Percentiles rank a stretch among this genome's conserved stretches.
phyloP scores from a whole-genome alignment of 2,888 invertebrate genomes.

The Gasteruption jaculator region DNA sequence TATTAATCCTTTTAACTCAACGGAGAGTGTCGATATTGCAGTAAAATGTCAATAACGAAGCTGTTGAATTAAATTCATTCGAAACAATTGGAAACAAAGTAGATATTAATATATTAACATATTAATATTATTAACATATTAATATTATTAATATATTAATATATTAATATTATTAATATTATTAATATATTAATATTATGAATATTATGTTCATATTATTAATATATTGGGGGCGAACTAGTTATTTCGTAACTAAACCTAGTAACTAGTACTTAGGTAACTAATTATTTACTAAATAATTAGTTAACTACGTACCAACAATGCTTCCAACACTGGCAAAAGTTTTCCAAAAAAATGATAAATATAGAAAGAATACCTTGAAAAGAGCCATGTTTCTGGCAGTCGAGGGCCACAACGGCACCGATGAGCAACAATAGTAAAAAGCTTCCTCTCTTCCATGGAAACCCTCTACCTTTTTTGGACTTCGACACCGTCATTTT shows the following conservation, averaged over 20 bases:
- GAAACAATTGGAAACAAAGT: no score
- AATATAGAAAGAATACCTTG: conserved; percentile 53
- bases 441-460: conserved; percentile 64
- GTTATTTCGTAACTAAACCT: neutral
- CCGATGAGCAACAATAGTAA: conserved; percentile 59
- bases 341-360: conserved; percentile 4
- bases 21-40: no score
- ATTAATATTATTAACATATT: no score
- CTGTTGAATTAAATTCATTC: no score
- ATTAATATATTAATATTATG: no score
- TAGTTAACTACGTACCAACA: neutral
- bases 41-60: no score
- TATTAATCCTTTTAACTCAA: no score
- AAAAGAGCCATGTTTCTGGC: conserved; percentile 63
- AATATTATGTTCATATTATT: no score
- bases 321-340: conserved; percentile 1
- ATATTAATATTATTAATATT: no score
- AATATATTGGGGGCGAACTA: no score
- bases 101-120: no score
- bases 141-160: no score
- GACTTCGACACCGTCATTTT: conserved; percentile 53
- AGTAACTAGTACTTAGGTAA: conserved; percentile 7
- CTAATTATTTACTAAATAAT: neutral
- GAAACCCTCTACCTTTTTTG: conserved; percentile 52
- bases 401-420: conserved; percentile 63